Base-by-base conservation (phyloP, 2,797 vertebrate species). In the Scolopax rusticola region DNA sequence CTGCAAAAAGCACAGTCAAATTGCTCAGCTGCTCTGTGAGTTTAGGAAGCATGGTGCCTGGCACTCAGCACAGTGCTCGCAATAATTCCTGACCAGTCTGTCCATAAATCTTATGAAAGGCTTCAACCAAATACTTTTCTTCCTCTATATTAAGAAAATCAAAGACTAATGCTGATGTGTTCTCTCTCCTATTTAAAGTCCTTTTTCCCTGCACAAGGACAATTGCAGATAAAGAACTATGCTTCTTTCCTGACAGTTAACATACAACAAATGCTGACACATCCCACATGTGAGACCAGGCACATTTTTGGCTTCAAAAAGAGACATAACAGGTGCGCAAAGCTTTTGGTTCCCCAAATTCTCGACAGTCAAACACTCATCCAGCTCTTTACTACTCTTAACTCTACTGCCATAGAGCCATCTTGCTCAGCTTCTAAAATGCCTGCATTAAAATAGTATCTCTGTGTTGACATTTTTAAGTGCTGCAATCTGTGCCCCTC, bases 1-100 rank as follows among this genome's bases (percentile, higher is more conserved):
- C 82, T 88, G 94, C 6, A 16, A 95, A 96, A 95, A 90, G 69
- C 90, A 27, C 94, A 91, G 59, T 92, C 89, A 53, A 59, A 94
- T 76, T 84, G 88, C 79, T 95, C 91, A 95, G 95, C 91, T 95
- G 84, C 84, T 93, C 65, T 78, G 89, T 0, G 9, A 78, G 30
- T 41, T 92, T 71, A 28, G 81, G 71, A 81, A 80, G 64, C 53
- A 32, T 23, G 8, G 43, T 83, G 81, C 68, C 86, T 92, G 90
- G 87, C 86, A 38, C 67, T 74, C 21, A 1, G 2, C 47, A 32
- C 61, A 47, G n/a, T 1, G 17, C 50, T 89, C 30, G 6, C 74
- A 67, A 10, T 8, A 71, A 87, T 33, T 85, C 70, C 82, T 91
- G 73, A 78, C 65, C 87, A 73, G 54, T 8, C 67, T 88, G 64